Evolutionary conservation across 1,140 invertebrate species (phyloP).

Genomic region (Piezodorus guildinii): DNA sequence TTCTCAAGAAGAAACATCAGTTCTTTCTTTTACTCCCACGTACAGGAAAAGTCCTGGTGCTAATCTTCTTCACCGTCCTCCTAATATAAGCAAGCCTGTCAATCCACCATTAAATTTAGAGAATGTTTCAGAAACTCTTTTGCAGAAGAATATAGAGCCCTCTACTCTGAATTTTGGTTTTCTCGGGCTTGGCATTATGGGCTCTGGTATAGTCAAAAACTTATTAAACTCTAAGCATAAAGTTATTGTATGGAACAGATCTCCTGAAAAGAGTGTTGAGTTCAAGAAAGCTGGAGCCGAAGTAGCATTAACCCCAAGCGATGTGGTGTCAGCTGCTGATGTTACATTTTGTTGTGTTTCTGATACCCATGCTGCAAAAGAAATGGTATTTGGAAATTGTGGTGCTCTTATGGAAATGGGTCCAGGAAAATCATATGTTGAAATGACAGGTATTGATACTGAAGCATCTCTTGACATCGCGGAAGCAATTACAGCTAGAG

Average conservation of each 20-base stretch:
- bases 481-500: conserved; percentile 49
- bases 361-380: conserved; percentile 87
- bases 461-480: conserved; percentile 88
- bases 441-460: conserved; percentile 91
- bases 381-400: conserved; percentile 95
- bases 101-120: background rate
- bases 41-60: background rate
- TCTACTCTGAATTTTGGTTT: conserved; percentile 86
- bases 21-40: background rate
- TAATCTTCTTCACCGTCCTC: background rate
- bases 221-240: conserved; percentile 86
- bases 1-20: background rate
- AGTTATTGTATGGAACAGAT: conserved; percentile 89
- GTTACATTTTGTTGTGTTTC: conserved; percentile 92
- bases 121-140: background rate
- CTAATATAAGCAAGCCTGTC: background rate
- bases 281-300: conserved; percentile 50
- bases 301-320: conserved; percentile 57
- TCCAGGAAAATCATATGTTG: conserved; percentile 78
- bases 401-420: conserved; percentile 77
- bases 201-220: conserved; percentile 91
- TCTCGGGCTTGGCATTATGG: conserved; percentile 90
- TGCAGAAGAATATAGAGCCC: conserved; percentile 49
- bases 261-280: conserved; percentile 67
- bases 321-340: conserved; percentile 80